These are phyloP conservation scores for Engraulis encrasicolus DNA, from an alignment of 2,113 vertebrate species.

Conservation along the genomic window DNA sequence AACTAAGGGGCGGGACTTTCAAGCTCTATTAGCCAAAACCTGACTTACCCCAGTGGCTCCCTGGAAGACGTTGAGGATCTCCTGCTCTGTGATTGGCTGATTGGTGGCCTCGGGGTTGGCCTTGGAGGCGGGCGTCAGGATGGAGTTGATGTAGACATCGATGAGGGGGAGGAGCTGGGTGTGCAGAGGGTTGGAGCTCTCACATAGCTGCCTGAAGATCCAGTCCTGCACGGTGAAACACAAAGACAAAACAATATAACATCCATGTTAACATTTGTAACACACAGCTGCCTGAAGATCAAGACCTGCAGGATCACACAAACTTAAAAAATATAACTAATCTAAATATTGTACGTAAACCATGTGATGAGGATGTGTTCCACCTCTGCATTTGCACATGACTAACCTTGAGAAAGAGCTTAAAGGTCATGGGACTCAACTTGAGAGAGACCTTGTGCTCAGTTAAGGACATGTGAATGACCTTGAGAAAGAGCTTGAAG, in stretches of 20 bases:
- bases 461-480: no score
- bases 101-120: slow-evolving; percentile 98
- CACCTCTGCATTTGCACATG: no score
- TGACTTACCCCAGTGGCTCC: slow-evolving; percentile 81
- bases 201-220: slow-evolving; percentile 96
- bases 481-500: no score
- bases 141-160: slow-evolving; percentile 96
- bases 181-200: slow-evolving; percentile 92
- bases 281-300: no score
- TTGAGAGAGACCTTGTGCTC: slow-evolving; percentile 99
- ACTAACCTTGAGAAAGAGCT: no score
- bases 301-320: no score
- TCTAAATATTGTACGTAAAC: no score
- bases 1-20: no score
- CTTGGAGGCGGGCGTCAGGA: slow-evolving; percentile 96
- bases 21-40: no score
- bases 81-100: slow-evolving; percentile 96
- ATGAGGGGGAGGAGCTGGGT: slow-evolving; percentile 94
- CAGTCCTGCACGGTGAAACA: slow-evolving; percentile 80
- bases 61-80: slow-evolving; percentile 92
- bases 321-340: no score
- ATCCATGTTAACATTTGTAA: no score
- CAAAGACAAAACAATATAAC: background rate
- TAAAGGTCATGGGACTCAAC: slow-evolving; percentile 67
- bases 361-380: background rate